Conservation (phyloP, 1,140 invertebrate species). For the Lethrus apterus region DNA sequence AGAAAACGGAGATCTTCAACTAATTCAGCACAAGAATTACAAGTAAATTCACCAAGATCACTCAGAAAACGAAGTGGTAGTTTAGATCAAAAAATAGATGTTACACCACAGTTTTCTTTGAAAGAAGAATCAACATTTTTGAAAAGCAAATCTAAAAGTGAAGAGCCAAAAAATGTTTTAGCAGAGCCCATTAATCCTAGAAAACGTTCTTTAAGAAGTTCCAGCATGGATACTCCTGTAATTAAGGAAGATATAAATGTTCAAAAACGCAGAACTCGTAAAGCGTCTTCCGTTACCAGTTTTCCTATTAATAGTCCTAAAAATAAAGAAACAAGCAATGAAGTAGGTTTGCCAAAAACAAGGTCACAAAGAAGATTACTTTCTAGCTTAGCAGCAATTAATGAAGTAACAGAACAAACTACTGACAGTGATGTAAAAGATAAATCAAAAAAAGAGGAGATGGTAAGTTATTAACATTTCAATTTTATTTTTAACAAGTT, state of each 20-base stretch:
- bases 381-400: too few relatives aligned
- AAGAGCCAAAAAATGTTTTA: neutral
- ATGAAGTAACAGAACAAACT: neutral
- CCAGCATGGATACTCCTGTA: neutral
- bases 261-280: neutral
- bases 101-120: neutral
- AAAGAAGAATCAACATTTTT: neutral
- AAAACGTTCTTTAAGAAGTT: neutral
- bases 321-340: too few relatives aligned
- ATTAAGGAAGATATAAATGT: neutral
- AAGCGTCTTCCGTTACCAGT: neutral
- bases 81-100: neutral
- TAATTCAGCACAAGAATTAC: neutral
- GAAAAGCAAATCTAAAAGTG: neutral
- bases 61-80: slow-evolving; percentile 3
- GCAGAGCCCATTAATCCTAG: neutral
- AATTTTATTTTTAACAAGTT: neutral
- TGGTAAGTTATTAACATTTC: neutral
- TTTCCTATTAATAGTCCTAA: too few relatives aligned
- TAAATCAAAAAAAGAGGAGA: neutral
- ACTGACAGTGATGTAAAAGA: neutral
- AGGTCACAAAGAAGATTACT: too few relatives aligned
- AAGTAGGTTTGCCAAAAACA: neutral
- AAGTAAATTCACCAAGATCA: neutral
- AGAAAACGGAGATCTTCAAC: slow-evolving; percentile 1